Percentiles rank a stretch among this genome's conserved stretches.
phyloP scores from a whole-genome alignment of 2,113 vertebrate genomes.

The Vanacampus margaritifer region DNA sequence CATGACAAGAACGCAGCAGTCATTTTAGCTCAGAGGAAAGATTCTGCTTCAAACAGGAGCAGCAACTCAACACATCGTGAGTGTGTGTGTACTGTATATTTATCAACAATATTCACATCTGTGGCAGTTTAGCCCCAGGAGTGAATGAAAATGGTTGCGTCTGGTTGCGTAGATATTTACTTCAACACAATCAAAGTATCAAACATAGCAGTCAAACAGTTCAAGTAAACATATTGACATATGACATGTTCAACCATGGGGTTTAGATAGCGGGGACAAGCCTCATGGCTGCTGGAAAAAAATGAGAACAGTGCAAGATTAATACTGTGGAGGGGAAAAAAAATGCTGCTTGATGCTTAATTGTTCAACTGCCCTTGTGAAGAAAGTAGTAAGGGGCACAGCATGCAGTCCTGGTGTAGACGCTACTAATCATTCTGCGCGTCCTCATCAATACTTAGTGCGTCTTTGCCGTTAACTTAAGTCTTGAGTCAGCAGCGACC shows the following conservation, averaged over 20 bases:
- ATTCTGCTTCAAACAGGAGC: slow-evolving; percentile 23
- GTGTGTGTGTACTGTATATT: slow-evolving; percentile 22
- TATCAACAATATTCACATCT: slow-evolving; percentile 52
- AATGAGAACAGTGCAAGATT: background rate
- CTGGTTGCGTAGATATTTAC: slow-evolving; percentile 44
- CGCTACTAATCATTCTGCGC: slow-evolving; percentile 40
- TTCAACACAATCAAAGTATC: slow-evolving; percentile 30
- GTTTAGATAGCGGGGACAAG: slow-evolving; percentile 9
- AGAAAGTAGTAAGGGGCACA: background rate
- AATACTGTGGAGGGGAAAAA: background rate
- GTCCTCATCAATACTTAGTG: slow-evolving; percentile 45
- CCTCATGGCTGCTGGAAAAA: slow-evolving; percentile 26
- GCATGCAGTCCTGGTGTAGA: slow-evolving; percentile 18
- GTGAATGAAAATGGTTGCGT: slow-evolving; percentile 51
- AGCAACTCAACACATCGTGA: slow-evolving; percentile 2
- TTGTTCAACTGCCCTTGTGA: slow-evolving; percentile 10
- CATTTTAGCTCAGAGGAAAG: slow-evolving; percentile 26
- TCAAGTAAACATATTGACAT: slow-evolving; percentile 17
- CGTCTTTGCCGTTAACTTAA: slow-evolving; percentile 27
- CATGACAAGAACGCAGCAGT: slow-evolving; percentile 24
- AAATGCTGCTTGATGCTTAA: slow-evolving; percentile 15
- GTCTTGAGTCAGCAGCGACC: slow-evolving; percentile 43
- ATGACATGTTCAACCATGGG: slow-evolving; percentile 20
- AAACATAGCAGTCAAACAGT: slow-evolving; percentile 41
- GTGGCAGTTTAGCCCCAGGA: slow-evolving; percentile 53